Evolutionary conservation across 2,888 invertebrate species (phyloP), one percentile per base, ranked within the genome.

Genomic region (Eurytoma californica): DNA sequence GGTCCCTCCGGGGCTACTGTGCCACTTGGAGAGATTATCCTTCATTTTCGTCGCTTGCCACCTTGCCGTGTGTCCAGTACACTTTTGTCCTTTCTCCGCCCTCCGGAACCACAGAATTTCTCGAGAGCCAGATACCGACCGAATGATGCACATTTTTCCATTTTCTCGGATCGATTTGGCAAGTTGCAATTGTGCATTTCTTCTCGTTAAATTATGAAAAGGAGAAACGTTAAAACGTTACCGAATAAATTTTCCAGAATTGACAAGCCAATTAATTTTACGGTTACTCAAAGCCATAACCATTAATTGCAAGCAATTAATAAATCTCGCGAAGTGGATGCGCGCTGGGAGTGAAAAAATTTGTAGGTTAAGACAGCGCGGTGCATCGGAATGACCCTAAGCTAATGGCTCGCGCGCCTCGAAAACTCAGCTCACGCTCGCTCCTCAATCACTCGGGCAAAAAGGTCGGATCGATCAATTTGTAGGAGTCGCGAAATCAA

Each of bases 1-100:
- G 49, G 61, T 68, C 57, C n/a, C 18, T 30, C 24, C 28, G 60
- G 49, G 68, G 60, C 73, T 51, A 70, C 77, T 65, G 58, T 72
- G 66, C 58, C 51, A 51, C 24, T 75, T 13, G 13, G 20, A 2
- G 18, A 20, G 55, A 74, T 69, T 24, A 70, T 77, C 78, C 72
- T 70, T 49, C 66, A 39, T 49, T 69, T 73, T 79, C 58, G n/a
- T 51, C 68, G 68, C 72, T 49, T 63, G 51, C 80, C n/a, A 53
- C 63, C 75, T 55, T 79, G 72, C 68, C 69, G 61, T 58, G 68
- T 68, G 51, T 58, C 77, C 65, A 51, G 58, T n/a, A 24, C 28
- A 16, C 28, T 28, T 3, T 28, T 47, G 5, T 14, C 18, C 39
- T 39, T 39, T 5, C 39, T 1, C 39, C 9, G 39, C 39, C 39